Base-by-base conservation (phyloP, 1,140 invertebrate genomes). In the Caerostris darwini region DNA sequence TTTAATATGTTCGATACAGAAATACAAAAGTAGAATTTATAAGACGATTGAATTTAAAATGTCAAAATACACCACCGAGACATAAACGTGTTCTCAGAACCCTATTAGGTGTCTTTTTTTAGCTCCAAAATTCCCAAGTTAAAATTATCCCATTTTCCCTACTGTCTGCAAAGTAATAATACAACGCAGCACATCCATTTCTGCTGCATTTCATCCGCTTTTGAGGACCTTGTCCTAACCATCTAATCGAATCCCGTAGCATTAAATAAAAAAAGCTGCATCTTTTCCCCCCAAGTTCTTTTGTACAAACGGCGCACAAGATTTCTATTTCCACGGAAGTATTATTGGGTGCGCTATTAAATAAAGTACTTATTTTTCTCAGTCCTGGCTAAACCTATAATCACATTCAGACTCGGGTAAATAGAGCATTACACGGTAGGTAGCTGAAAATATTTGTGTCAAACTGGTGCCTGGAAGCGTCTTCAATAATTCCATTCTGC, bases 341-440 rank as follows among this genome's bases (percentile, higher is more conserved):
- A 85, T 57, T 85, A 85, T 54, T 85, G 77, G 14, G 34, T 5
- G 77, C 61, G 2, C 77, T 82, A 82, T 54, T 53, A 82, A 82
- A 82, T 82, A 82, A 54, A 82, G 54, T 82, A 82, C 77, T 34
- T 53, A 82, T 54, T 17, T 67, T 54, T 82, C 77, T 82, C 34
- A 86, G 83, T 19, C 53, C 56, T 14, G n/a, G 54, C 83, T 86
- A 57, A 86, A 86, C 57, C 83, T 58, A 64, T 87, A 87, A 87
- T 87, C 58, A 87, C 58, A 61, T 87, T 61, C 85, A 87, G 34
- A 64, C 12, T 19, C 12, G 10, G 50, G 58, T 87, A 87, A 87
- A 87, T 61, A 61, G 56, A 14, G 85, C 57, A 61, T 61, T 61
- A 87, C 85, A 61, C n/a, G n/a, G n/a, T n/a, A n/a, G n/a, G n/a